Evolutionary conservation across 2,888 invertebrate species (phyloP), one percentile per base, ranked within the genome.

Genomic region (Bhutanitis thaidina): DNA sequence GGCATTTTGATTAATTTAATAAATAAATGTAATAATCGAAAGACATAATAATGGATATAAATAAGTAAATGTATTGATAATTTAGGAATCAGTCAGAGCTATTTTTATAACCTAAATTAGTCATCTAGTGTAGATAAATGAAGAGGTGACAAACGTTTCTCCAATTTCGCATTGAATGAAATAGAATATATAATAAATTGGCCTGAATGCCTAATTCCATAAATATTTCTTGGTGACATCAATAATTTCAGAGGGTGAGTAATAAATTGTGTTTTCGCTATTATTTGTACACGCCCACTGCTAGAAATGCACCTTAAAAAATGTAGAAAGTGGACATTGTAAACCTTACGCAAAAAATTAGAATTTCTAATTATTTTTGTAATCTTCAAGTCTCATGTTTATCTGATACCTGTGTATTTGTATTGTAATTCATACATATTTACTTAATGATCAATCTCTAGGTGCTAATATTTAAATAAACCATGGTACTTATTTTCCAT

Each of bases 41-140:
- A 37, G 14, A 46, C 32, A 46, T 15, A 16, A 15, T 47, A 32
- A 51, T 47, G 38, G 43, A 49, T 38, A 34, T 49, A 51, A 7
- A 14, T 30, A 49, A 43, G 36, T 43, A 43, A 12, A 37, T 20
- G 34, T 43, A 29, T 46, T 48, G 43, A 40, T 27, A 47, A 27
- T 25, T 40, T 40, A 49, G 51, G 35, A 40, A 36, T 53, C 36
- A 15, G 57, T 65, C 62, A 68, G 65, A 70, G 67, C 74, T 77
- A 77, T 80, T 77, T 80, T 82, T 77, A 77, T 86, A 85, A 86
- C 86, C 86, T 84, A 78, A 71, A 71, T 73, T 76, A 71, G 74
- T 77, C 72, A 65, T 65, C 66, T 58, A 64, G 60, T 57, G 53
- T 59, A 69, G 67, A 66, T 76, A 69, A 71, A 70, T 67, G 67